Evolutionary conservation across 2,113 vertebrate species (phyloP).

Genomic region (Anthoscopus minutus): DNA sequence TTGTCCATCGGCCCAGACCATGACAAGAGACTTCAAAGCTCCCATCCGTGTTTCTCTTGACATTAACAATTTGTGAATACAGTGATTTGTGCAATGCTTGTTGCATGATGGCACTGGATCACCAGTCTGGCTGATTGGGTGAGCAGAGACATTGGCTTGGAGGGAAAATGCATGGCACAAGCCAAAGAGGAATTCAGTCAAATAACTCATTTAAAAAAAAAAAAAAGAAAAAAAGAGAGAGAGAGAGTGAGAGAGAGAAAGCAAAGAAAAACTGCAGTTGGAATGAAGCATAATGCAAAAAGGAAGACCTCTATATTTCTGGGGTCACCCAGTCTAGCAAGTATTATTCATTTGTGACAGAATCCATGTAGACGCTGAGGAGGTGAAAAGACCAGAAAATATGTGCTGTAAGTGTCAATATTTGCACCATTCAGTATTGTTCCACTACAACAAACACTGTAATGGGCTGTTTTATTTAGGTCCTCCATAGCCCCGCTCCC

Average conservation of each 20-base stretch:
- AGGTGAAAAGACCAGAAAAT: background rate
- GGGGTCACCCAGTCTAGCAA: background rate
- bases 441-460: background rate
- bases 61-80: background rate
- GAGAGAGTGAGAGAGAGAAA: background rate
- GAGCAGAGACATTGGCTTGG: background rate
- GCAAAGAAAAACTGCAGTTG: background rate
- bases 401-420: background rate
- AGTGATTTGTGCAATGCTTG: background rate
- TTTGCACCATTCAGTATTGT: background rate
- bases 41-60: background rate
- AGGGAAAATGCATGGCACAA: background rate
- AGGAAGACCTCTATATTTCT: background rate
- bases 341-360: background rate
- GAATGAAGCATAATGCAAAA: background rate
- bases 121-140: background rate
- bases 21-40: background rate
- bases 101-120: background rate
- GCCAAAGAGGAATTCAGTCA: background rate
- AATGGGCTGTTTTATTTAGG: background rate
- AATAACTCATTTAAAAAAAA: background rate
- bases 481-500: background rate
- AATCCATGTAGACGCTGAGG: background rate
- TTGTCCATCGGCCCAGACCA: background rate
- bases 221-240: accelerated